These are phyloP conservation scores for Brachionus sp. DNA, from an alignment of 1,140 invertebrate genomes.

Conservation along the genomic window DNA sequence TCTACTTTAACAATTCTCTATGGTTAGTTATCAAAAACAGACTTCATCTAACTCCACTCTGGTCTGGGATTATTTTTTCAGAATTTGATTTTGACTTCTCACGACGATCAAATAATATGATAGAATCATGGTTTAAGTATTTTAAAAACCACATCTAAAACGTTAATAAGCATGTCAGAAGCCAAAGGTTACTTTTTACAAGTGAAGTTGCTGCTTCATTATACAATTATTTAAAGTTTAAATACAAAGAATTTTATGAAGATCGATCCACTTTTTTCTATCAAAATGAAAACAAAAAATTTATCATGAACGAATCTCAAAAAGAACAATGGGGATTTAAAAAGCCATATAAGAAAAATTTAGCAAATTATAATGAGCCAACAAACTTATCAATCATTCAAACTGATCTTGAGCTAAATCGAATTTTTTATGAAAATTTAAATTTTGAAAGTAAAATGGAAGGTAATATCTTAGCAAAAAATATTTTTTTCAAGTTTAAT, in stretches of 20 bases:
- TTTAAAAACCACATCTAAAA: not conserved
- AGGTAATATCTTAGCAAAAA: not conserved
- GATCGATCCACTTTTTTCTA: not conserved
- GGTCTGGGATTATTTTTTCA: too few relatives aligned
- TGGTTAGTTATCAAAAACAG: too few relatives aligned
- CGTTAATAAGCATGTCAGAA: not conserved
- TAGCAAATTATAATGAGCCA: too few relatives aligned
- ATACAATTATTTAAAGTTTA: slow-evolving; percentile 5
- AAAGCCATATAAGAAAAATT: too few relatives aligned
- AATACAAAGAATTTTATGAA: not conserved
- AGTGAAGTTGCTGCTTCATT: not conserved
- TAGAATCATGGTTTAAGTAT: not conserved
- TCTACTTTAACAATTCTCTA: not conserved
- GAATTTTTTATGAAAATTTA: not conserved
- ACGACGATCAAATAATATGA: not conserved
- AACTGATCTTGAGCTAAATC: not conserved
- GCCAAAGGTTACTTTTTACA: not conserved
- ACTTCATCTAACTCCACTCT: too few relatives aligned
- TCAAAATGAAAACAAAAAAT: not conserved
- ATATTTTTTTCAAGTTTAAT: too few relatives aligned
- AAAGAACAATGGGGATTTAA: too few relatives aligned
- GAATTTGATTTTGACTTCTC: too few relatives aligned
- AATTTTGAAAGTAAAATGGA: not conserved
- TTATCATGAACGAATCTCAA: too few relatives aligned
- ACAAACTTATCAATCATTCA: not conserved